Evolutionary conservation across 2,888 invertebrate genomes (phyloP).

Genomic region (Octonoba sinensis): DNA sequence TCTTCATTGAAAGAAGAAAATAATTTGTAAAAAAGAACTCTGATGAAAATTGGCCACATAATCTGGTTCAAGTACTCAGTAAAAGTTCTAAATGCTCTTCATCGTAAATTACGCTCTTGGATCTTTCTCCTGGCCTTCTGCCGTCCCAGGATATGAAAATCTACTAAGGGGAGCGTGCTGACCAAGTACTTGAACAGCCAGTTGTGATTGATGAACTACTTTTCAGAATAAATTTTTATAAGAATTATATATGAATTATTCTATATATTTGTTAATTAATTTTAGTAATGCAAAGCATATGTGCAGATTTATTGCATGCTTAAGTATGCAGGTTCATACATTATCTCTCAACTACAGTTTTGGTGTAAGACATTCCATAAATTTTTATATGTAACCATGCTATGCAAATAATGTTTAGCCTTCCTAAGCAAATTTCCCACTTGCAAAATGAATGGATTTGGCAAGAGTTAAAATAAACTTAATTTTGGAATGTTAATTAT

Average conservation of each 20-base stretch:
- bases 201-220: constrained; percentile 41
- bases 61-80: constrained; percentile 17
- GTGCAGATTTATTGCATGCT: constrained; percentile 29
- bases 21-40: not conserved
- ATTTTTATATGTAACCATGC: constrained; percentile 15
- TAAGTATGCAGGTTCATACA: constrained; percentile 22
- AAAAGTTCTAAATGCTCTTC: not conserved
- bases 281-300: constrained; percentile 35
- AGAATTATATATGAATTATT: constrained; percentile 60
- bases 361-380: constrained; percentile 14
- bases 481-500: too few relatives aligned
- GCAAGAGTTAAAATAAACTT: too few relatives aligned
- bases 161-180: not conserved
- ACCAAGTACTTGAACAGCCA: constrained; percentile 17
- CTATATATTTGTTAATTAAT: constrained; percentile 64
- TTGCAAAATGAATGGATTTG: too few relatives aligned
- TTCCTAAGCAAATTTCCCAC: too few relatives aligned
- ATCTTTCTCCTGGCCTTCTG: constrained; percentile 4
- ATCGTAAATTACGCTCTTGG: not conserved
- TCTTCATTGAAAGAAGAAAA: constrained; percentile 72
- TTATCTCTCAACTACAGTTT: constrained; percentile 19
- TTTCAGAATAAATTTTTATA: constrained; percentile 60
- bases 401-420: not conserved
- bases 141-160: not conserved
- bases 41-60: constrained; percentile 6